Evolutionary conservation across 2,113 vertebrate genomes (phyloP), one percentile per base, ranked within the genome.

Genomic region (Carettochelys insculpta): DNA sequence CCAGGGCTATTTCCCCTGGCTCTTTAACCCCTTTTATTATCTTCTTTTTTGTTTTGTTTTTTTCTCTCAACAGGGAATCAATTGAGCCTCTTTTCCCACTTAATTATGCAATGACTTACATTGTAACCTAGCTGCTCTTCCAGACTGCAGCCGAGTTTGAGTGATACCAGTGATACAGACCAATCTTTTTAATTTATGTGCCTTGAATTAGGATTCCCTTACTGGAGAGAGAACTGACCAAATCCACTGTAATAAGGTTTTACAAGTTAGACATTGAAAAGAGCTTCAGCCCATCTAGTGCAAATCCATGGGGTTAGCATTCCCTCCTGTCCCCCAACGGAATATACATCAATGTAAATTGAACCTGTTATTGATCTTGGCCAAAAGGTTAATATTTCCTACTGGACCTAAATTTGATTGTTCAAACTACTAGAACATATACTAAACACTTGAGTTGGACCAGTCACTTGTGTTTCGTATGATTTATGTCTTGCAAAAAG

Each of bases 151-250:
- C 4, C 1, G 3, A 3, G 41, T n/a, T 51, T 0, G 0, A 34
- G 27, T 17, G 53, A 13, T 51, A 48, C 24, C 0, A 73, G 53
- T 53, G 0, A 1, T 11, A 84, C 58, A 71, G 61, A 3, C 4
- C 29, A 58, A 38, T 5, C 22, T 43, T 53, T 77, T 24, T 54
- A n/a, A 34, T 14, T 71, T 84, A 75, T 83, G 8, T 6, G 50
- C 38, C 45, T 43, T 75, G 71, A 25, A 75, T 25, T 45, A 13
- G 17, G 54, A 58, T 45, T 45, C n/a, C 34, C 61, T 50, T 11
- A 16, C 0, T 2, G 8, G 0, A 0, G 53, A 45, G 76, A 76
- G 27, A 9, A 1, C 73, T 47, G 1, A 68, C n/a, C 61, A 38
- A 25, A 2, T 34, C 58, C 29, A 1, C 54, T 20, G 11, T 25